These are phyloP conservation scores for Setophaga petechia DNA, from an alignment of 2,113 vertebrate genomes.

Conservation along the genomic window DNA sequence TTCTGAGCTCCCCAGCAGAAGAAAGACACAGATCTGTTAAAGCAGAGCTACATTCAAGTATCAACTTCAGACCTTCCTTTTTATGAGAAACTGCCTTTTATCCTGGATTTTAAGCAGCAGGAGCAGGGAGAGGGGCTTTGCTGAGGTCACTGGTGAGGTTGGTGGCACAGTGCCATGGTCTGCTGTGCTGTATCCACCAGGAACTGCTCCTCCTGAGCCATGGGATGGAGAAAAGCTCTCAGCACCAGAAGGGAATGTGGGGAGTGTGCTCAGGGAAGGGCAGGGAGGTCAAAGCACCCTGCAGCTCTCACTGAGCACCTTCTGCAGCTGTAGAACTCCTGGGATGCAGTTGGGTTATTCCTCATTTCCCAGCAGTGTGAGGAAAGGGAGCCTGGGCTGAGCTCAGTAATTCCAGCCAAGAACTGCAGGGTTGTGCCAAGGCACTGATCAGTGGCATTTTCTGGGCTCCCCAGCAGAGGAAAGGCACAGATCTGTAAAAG, in stretches of 20 bases:
- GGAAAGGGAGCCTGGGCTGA: not conserved
- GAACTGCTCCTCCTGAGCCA: not conserved
- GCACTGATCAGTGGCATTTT: not conserved
- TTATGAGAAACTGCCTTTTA: not conserved
- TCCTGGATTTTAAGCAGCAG: not conserved
- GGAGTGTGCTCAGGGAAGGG: not conserved
- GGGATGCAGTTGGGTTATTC: accelerated
- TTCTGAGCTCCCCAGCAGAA: not conserved
- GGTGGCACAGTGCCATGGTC: not conserved
- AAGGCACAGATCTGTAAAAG: not conserved
- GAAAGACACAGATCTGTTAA: not conserved
- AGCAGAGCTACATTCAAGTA: not conserved
- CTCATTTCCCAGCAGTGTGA: accelerated
- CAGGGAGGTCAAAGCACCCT: not conserved
- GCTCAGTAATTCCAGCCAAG: not conserved
- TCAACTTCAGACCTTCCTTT: not conserved
- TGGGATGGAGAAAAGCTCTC: not conserved
- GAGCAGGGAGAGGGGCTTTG: not conserved
- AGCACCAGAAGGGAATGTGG: accelerated
- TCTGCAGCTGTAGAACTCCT: not conserved
- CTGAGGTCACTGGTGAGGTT: not conserved
- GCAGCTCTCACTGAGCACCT: not conserved
- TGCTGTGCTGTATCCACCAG: accelerated
- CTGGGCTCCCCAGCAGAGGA: not conserved
- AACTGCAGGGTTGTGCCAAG: not conserved